phyloP scores from a whole-genome alignment of 2,888 invertebrate species.

The Cylloceria caligata region DNA sequence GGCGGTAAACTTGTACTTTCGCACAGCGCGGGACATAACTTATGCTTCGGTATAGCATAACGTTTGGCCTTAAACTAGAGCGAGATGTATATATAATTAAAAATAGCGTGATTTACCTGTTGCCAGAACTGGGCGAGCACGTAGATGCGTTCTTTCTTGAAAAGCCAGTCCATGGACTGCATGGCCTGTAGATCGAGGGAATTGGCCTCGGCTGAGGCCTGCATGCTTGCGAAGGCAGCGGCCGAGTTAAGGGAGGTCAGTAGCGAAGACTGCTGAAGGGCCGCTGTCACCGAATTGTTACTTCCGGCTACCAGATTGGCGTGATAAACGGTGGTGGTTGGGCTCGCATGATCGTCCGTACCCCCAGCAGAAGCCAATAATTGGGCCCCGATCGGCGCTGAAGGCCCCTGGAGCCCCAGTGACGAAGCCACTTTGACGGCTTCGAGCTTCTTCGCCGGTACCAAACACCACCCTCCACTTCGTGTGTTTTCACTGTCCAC shows the following conservation, averaged over 20 bases:
- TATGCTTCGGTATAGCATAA: neutral
- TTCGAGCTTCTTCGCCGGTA: conserved; percentile 76
- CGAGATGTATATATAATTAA: neutral
- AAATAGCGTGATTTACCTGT: conserved; percentile 90
- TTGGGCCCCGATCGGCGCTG: conserved; percentile 84
- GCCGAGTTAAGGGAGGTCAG: conserved; percentile 81
- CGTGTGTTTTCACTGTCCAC: conserved; percentile 62
- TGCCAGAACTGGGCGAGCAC: conserved; percentile 98
- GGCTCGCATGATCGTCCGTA: conserved; percentile 77
- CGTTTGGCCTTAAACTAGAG: neutral
- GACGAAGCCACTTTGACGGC: conserved; percentile 85
- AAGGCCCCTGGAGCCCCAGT: conserved; percentile 85
- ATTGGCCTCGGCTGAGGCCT: conserved; percentile 89
- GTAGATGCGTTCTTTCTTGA: conserved; percentile 98
- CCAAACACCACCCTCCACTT: conserved; percentile 72
- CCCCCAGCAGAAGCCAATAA: conserved; percentile 80
- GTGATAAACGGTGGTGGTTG: conserved; percentile 81
- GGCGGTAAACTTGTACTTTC: neutral
- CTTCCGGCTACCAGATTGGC: conserved; percentile 84
- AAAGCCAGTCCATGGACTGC: conserved; percentile 98
- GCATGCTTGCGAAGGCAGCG: conserved; percentile 88
- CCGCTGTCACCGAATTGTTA: conserved; percentile 82
- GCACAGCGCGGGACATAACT: neutral
- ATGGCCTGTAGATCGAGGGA: conserved; percentile 97
- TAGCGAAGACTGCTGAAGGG: conserved; percentile 81